A percentile compares a stretch with the other conserved stretches of the same genome.
Conservation (phyloP, 2,888 invertebrate genomes). For the Baronia brevicornis region DNA sequence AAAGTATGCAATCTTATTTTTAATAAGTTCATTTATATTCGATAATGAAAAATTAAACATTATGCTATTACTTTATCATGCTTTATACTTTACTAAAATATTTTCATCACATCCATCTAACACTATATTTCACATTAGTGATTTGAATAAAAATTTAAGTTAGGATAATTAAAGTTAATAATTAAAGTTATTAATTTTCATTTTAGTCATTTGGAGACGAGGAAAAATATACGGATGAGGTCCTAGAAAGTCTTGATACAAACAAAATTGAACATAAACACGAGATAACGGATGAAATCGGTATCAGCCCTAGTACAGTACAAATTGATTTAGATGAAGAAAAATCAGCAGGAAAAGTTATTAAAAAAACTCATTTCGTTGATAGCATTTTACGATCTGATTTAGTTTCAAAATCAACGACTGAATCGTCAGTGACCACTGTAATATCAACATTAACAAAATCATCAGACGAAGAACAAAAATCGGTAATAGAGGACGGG, state of each 20-base stretch:
- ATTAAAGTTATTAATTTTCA: too few species aligned
- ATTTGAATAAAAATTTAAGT: too few species aligned
- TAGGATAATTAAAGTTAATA: too few species aligned
- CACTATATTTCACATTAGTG: too few species aligned
- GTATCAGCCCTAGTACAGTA: slow-evolving; percentile 30
- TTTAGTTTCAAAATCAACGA: slow-evolving; percentile 62
- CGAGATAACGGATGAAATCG: slow-evolving; percentile 24
- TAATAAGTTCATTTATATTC: too few species aligned
- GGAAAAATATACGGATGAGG: slow-evolving; percentile 37
- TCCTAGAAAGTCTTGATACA: slow-evolving; percentile 24
- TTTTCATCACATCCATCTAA: too few species aligned
- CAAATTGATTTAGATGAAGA: slow-evolving; percentile 31
- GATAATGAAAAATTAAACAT: too few species aligned
- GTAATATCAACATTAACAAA: slow-evolving; percentile 63
- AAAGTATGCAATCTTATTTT: too few species aligned
- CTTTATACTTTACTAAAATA: too few species aligned
- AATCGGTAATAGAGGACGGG: slow-evolving; percentile 61
- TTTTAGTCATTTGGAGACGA: slow-evolving; percentile 58
- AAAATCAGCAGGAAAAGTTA: slow-evolving; percentile 31
- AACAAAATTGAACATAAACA: slow-evolving; percentile 21
- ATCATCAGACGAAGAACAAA: slow-evolving; percentile 66
- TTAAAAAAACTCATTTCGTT: slow-evolving; percentile 47
- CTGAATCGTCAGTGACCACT: slow-evolving; percentile 67
- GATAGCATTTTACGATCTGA: slow-evolving; percentile 49
- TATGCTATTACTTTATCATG: too few species aligned